Percentiles rank a stretch among this genome's conserved stretches.
Evolutionary conservation across 2,113 vertebrate species (phyloP).

Genomic region (Madoqua kirkii): DNA sequence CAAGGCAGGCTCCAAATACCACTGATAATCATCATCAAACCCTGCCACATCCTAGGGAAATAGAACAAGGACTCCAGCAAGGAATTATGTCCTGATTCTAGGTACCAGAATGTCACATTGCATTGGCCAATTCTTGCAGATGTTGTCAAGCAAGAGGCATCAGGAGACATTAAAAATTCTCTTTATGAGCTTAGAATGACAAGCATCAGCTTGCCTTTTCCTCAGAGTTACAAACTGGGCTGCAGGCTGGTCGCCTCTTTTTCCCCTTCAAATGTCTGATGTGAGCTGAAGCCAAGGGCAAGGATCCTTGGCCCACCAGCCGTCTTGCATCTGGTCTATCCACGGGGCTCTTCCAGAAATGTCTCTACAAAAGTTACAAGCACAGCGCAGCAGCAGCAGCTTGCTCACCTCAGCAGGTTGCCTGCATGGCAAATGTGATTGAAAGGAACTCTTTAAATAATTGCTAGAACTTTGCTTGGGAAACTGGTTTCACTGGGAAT

Average conservation of each 20-base stretch:
- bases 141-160: conserved; percentile 38
- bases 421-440: neutral
- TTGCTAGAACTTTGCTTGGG: conserved; percentile 9
- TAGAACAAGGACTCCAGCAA: conserved; percentile 46
- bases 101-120: conserved; percentile 36
- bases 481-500: neutral
- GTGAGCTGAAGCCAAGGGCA: neutral
- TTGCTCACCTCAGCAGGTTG: neutral
- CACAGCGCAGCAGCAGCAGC: neutral
- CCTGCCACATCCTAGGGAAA: conserved; percentile 52
- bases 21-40: conserved; percentile 60
- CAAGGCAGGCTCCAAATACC: neutral
- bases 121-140: neutral
- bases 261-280: conserved; percentile 27
- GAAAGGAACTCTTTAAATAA: conserved; percentile 28
- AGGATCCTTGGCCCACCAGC: neutral
- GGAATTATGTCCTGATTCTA: conserved; percentile 46
- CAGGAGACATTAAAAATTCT: conserved; percentile 54
- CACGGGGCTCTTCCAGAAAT: neutral
- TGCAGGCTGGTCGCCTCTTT: neutral
- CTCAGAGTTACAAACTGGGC: neutral
- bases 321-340: conserved; percentile 9
- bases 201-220: conserved; percentile 39
- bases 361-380: conserved; percentile 11
- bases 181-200: conserved; percentile 8